Evolutionary conservation across 2,113 vertebrate genomes (phyloP).

Genomic region (Pedionomus torquatus): DNA sequence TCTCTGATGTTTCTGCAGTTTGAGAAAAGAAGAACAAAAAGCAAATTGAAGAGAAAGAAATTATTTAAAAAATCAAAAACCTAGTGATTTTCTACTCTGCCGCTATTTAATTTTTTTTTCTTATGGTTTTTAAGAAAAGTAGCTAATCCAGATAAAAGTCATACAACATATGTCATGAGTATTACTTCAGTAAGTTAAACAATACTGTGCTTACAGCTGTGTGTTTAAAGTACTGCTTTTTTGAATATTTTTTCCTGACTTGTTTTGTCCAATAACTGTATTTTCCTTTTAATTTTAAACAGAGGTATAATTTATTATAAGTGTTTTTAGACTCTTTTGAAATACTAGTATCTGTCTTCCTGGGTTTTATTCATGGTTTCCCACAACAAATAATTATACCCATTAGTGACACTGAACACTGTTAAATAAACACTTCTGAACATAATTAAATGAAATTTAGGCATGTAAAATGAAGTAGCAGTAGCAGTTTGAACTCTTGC

Average conservation of each 20-base stretch:
- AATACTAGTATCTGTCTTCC: neutral
- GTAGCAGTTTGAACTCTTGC: neutral
- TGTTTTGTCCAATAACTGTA: neutral
- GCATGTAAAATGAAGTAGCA: neutral
- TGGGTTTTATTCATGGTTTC: neutral
- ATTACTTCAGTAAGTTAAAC: neutral
- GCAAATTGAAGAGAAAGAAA: neutral
- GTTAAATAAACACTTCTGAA: neutral
- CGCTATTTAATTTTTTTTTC: neutral
- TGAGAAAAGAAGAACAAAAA: neutral
- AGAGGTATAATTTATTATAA: neutral
- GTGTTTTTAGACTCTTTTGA: neutral
- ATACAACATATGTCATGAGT: fast-evolving
- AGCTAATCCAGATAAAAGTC: neutral
- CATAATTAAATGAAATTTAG: neutral
- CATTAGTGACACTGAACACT: neutral
- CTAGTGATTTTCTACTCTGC: neutral
- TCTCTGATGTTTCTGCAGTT: neutral
- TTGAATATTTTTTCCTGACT: neutral
- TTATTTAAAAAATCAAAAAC: neutral
- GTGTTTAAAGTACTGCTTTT: neutral
- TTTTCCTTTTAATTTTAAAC: neutral
- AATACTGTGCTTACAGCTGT: neutral
- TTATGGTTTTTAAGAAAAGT: neutral
- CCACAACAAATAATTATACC: neutral